Evolutionary conservation across 2,888 invertebrate genomes (phyloP).

Genomic region (Drosophila heteroneura): DNA sequence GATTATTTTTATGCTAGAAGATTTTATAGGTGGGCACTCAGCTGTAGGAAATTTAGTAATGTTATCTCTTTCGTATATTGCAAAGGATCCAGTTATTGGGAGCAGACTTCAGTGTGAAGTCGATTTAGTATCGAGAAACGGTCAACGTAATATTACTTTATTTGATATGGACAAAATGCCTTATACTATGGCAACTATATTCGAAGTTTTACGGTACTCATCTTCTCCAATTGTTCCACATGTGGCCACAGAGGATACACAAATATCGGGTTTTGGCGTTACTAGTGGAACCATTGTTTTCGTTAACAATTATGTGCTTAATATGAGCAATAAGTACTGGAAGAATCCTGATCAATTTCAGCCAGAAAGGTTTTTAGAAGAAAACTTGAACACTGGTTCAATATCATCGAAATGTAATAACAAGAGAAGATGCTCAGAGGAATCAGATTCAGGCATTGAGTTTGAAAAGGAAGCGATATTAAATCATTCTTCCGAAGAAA

Average conservation of each 20-base stretch:
- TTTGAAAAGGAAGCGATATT: slow-evolving; percentile 83
- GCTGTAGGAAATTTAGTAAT: slow-evolving; percentile 94
- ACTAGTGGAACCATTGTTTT: slow-evolving; percentile 92
- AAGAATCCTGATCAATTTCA: slow-evolving; percentile 89
- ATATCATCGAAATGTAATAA: slow-evolving; percentile 2
- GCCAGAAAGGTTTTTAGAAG: slow-evolving; percentile 91
- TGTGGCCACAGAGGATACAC: slow-evolving; percentile 92
- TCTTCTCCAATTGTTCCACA: slow-evolving; percentile 97
- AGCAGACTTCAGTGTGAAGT: slow-evolving; percentile 90
- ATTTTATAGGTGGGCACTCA: slow-evolving; percentile 95
- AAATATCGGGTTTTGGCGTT: slow-evolving; percentile 90
- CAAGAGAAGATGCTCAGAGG: slow-evolving; percentile 85
- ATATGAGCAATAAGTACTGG: slow-evolving; percentile 91
- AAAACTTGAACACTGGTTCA: slow-evolving; percentile 26
- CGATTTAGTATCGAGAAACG: slow-evolving; percentile 87
- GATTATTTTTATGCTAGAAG: slow-evolving; percentile 93
- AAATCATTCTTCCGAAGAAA: not conserved
- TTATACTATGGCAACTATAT: slow-evolving; percentile 92
- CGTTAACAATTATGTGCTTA: slow-evolving; percentile 93
- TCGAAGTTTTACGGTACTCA: slow-evolving; percentile 91
- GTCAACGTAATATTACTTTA: slow-evolving; percentile 87
- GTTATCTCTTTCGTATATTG: slow-evolving; percentile 90
- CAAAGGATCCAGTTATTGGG: slow-evolving; percentile 89
- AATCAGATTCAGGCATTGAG: slow-evolving; percentile 87
- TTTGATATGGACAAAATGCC: slow-evolving; percentile 90